These are phyloP conservation scores for Montipora capricornis DNA, from an alignment of 64 coral and sea anemone species.

Conservation along the genomic window DNA sequence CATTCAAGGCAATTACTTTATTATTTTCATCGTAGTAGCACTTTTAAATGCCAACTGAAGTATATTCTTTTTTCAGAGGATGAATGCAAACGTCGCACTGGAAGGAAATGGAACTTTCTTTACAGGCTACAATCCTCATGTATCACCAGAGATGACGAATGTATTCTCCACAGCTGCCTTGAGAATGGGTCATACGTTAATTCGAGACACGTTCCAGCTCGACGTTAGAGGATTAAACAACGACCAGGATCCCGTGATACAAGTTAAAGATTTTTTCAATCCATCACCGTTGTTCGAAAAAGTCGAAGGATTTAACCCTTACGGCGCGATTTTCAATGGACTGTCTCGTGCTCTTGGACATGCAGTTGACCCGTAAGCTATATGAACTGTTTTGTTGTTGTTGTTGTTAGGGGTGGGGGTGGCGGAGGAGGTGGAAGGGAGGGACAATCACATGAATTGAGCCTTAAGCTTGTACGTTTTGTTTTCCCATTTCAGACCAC, in stretches of 20 bases:
- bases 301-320: neutral
- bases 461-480: too few relatives aligned
- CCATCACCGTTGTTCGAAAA: neutral
- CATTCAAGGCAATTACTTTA: too few relatives aligned
- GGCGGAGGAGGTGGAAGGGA: too few relatives aligned
- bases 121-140: neutral
- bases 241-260: neutral
- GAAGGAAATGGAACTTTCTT: neutral
- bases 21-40: too few relatives aligned
- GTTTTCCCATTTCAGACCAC: too few relatives aligned
- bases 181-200: slow-evolving; percentile 75
- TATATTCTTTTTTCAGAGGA: neutral
- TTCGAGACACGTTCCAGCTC: neutral
- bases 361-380: slow-evolving; percentile 24
- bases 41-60: too few relatives aligned
- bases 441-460: too few relatives aligned
- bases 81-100: neutral
- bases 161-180: slow-evolving; percentile 35
- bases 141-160: too few relatives aligned
- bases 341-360: neutral
- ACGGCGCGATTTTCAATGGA: neutral
- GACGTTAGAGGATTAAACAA: neutral
- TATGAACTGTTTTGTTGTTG: neutral
- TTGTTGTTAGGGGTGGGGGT: too few relatives aligned
- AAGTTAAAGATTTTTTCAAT: neutral